A percentile compares a stretch with the other conserved stretches of the same genome.
phyloP scores from a whole-genome alignment of 2,888 invertebrate genomes.

The Lepetodrilus schrolli region DNA sequence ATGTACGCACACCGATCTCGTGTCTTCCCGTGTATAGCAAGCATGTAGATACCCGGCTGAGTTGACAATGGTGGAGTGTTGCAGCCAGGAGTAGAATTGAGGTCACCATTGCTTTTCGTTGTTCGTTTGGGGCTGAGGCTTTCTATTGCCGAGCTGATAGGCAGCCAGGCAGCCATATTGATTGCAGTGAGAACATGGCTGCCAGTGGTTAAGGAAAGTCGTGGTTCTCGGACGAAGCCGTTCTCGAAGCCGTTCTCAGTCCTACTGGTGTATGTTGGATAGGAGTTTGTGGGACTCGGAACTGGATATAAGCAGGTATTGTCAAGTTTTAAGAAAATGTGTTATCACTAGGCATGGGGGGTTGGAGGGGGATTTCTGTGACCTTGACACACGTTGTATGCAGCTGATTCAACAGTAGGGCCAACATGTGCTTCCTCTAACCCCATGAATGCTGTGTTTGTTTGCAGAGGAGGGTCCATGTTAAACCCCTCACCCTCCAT shows the following conservation, averaged over 20 bases:
- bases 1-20: not conserved
- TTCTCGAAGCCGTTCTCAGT: too few species aligned
- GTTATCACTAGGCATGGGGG: not conserved
- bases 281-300: too few species aligned
- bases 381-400: constrained; percentile 15
- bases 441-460: constrained; percentile 18
- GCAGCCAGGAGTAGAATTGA: not conserved
- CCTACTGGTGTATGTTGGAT: too few species aligned
- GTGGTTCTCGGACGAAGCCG: too few species aligned
- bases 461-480: constrained; percentile 10
- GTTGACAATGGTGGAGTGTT: constrained; percentile 4
- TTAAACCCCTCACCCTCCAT: too few species aligned
- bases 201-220: not conserved
- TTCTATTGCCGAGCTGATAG: not conserved
- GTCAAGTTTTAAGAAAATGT: not conserved
- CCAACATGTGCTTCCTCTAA: not conserved
- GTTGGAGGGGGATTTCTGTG: not conserved
- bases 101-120: constrained; percentile 6
- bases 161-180: constrained; percentile 24
- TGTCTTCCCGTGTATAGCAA: not conserved
- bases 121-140: not conserved
- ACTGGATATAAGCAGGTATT: not conserved
- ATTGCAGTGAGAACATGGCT: constrained; percentile 11
- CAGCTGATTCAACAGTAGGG: constrained; percentile 15
- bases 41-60: constrained; percentile 9